Base-by-base conservation (phyloP, 1,140 invertebrate genomes). In the Lepidurus arcticus region DNA sequence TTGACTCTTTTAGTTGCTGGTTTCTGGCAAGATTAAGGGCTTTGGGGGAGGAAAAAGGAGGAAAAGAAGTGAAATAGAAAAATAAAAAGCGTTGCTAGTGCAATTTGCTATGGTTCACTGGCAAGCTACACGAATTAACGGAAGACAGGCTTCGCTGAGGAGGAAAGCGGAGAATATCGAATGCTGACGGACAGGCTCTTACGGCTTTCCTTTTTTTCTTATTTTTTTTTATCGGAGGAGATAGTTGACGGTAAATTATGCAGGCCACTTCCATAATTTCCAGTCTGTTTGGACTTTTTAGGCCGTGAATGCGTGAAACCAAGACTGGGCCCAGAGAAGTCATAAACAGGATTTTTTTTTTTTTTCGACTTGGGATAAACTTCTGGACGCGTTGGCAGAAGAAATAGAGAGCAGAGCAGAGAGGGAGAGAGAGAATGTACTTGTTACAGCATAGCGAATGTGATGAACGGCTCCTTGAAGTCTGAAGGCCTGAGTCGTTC, bases 371-470 rank as follows among this genome's bases (percentile, higher is more conserved):
- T 34, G 34, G 34, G 34, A n/a, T 34, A 34, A 34, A 3, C 34
- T 34, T 34, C 2, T 0, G 34, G 34, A 4, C 4, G 24, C 24
- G 24, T 24, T 24, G 24, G 24, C 24, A 24, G 34, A 21, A 65
- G 53, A 7, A 21, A 16, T 65, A 65, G 16, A 65, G 21, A 65
- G 7, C 16, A 65, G 4, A 13, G 13, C 53, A 1, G 53, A 65
- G 53, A 21, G 10, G 2, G 47, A 21, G 45, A 47, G 53, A 65
- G n/a, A n/a, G 53, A 1, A 65, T 34, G n/a, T 65, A 65, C 53
- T 65, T 65, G 53, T 65, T 65, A 65, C 53, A 65, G 53, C 53
- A 65, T 65, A 21, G 53, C 53, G 53, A 65, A 65, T 65, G 53
- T 65, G 53, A 65, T 65, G 53, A 65, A 65, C 53, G 53, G 53